Evolutionary conservation across 2,797 vertebrate species (phyloP), one percentile per base, ranked within the genome.

Genomic region (Ptychobarbus kaznakovi): DNA sequence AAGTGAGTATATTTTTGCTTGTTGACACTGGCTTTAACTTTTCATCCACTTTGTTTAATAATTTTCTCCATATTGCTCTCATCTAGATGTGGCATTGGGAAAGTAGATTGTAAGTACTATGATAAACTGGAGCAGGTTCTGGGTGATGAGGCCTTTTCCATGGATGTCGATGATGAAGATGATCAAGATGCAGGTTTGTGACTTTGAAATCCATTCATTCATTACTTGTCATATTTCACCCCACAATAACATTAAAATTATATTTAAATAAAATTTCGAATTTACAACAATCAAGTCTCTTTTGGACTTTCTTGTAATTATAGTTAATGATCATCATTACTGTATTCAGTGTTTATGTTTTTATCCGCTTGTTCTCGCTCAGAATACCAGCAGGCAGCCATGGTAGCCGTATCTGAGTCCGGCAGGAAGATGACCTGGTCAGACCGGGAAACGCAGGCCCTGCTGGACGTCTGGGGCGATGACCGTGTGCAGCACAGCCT

Each of bases 351-450:
- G 15, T 18, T 16, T 66, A 18, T 66, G 56, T 25, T 35, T 66
- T 56, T 1, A 77, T 51, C 51, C 16, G 11, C 4, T 44, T 35
- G 18, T 9, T 69, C 80, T 44, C 0, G 18, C 75, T 63, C 15
- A 94, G 94, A 88, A 10, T 92, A 93, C 15, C 92, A 92, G 89
- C 90, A 91, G 0, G 92, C 84, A 0, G 89, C 91, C 76, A 90
- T 92, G 83, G 91, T 88, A 22, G 88, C 88, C 10, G 77, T 89
- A 83, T 40, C 89, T 0, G 94, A 95, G 86, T 89, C 89, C 40
- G 90, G 92, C 89, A 93, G 89, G 22, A 95, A 95, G 92, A 93
- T 87, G 90, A 93, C 94, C 40, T 95, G 95, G 95, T 95, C 94
- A 0, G 93, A 95, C 61, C 90, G 75, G 83, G 95, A 95, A 90